Percentiles rank a stretch among this genome's conserved stretches.
Conservation (phyloP, 2,797 vertebrate genomes). For the Gymnothorax reevesii region DNA sequence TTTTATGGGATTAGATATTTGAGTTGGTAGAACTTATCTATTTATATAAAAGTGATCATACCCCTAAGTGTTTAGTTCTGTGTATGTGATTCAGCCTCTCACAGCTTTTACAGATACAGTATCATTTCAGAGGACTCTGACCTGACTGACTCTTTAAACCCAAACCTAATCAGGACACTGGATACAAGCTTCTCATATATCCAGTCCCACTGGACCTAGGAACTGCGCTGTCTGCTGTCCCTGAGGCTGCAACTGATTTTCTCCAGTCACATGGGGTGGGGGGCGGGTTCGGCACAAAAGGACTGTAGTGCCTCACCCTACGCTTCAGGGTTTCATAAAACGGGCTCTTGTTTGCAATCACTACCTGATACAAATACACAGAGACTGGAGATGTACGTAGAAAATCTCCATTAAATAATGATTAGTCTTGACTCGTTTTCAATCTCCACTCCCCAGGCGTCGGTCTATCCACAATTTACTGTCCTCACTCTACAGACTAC, state of each 20-base stretch:
- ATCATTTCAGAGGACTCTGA: background rate
- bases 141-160: conserved; percentile 4
- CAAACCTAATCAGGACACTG: conserved; percentile 5
- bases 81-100: background rate
- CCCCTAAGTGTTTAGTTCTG: background rate
- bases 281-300: background rate
- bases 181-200: conserved; percentile 4
- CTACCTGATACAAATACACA: background rate
- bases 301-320: background rate
- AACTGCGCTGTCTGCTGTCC: background rate
- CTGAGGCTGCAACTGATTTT: background rate
- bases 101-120: background rate
- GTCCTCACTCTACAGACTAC: no score
- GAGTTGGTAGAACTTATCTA: no score
- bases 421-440: no score
- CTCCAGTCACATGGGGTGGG: background rate
- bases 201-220: background rate
- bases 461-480: no score
- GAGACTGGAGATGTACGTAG: no score
- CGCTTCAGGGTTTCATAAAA: background rate
- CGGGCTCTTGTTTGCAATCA: background rate
- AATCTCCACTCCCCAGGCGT: no score
- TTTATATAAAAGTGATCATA: background rate
- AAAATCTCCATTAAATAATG: no score
- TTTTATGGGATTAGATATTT: no score